phyloP scores from a whole-genome alignment of 2,113 vertebrate genomes.

The Turdus rufiventris region DNA sequence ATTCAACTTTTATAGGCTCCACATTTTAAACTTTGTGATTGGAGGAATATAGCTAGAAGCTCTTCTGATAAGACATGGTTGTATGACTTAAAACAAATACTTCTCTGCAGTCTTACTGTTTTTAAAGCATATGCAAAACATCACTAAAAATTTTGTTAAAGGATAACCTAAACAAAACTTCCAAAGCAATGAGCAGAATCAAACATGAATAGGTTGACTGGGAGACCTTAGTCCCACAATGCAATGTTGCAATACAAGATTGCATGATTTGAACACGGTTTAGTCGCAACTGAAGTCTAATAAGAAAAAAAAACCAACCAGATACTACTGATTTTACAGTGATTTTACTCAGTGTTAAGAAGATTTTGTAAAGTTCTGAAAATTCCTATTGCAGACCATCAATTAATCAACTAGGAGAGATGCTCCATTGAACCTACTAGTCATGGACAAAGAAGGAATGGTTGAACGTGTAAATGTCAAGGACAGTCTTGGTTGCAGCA shows the following conservation, averaged over 20 bases:
- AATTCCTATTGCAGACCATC: background rate
- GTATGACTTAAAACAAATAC: background rate
- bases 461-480: background rate
- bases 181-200: background rate
- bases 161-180: background rate
- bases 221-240: background rate
- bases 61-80: background rate
- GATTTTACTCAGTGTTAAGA: background rate
- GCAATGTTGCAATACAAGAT: background rate
- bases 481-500: background rate
- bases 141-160: background rate
- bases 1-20: background rate
- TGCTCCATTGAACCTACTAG: background rate
- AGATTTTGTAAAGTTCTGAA: background rate
- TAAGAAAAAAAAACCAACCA: background rate
- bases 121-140: background rate
- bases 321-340: background rate
- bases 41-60: background rate
- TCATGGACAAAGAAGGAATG: background rate
- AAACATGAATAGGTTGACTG: background rate
- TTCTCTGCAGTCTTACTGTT: background rate
- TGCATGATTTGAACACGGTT: background rate
- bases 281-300: background rate
- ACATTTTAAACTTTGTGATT: background rate
- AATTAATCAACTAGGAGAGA: background rate